Evolutionary conservation across 2,888 invertebrate species (phyloP).

Genomic region (Eretmocerus hayati): DNA sequence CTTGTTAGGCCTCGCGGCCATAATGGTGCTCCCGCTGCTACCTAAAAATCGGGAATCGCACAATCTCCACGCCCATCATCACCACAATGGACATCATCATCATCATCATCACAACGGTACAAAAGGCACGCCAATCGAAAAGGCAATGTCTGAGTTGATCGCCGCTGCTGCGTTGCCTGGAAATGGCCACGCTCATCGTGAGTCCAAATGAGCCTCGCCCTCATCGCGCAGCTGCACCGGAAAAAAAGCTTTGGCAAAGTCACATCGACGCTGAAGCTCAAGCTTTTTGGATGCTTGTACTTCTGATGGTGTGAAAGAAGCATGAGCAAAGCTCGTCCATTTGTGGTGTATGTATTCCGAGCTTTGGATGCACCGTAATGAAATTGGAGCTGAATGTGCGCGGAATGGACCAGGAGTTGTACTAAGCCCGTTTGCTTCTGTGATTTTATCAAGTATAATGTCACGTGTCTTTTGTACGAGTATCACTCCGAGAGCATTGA

Average conservation of each 20-base stretch:
- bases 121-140: constrained; percentile 5
- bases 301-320: too few species aligned
- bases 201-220: constrained; percentile 5
- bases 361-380: too few species aligned
- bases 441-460: too few species aligned
- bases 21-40: constrained; percentile 35
- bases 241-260: too few species aligned
- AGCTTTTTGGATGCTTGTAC: too few species aligned
- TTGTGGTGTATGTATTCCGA: not conserved
- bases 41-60: constrained; percentile 12
- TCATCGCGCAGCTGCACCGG: not conserved
- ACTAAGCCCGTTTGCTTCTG: too few species aligned
- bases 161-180: constrained; percentile 1
- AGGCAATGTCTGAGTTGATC: constrained; percentile 1
- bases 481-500: too few species aligned
- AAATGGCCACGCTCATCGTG: constrained; percentile 18
- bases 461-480: too few species aligned
- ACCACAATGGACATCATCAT: not conserved
- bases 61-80: not conserved
- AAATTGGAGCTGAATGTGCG: too few species aligned
- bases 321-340: too few species aligned
- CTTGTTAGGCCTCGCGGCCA: constrained; percentile 34
- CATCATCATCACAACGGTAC: not conserved
- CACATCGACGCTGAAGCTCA: too few species aligned
- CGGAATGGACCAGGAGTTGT: too few species aligned